These are phyloP conservation scores for Cryptus viduatorius DNA, from an alignment of 2,888 invertebrate species.

Conservation along the genomic window DNA sequence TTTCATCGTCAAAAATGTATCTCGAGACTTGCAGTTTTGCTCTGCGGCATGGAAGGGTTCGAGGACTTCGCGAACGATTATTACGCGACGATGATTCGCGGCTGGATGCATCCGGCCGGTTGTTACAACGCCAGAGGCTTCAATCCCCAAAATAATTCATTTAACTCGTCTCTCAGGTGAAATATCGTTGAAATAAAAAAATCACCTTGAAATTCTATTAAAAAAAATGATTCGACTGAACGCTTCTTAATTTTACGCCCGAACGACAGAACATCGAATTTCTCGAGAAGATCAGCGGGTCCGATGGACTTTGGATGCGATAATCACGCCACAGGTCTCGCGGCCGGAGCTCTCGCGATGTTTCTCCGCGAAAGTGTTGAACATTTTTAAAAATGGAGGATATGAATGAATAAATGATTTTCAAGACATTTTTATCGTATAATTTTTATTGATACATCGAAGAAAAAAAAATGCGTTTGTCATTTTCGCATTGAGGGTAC, in stretches of 20 bases:
- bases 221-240: no score
- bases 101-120: constrained; percentile 83
- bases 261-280: no score
- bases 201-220: neutral
- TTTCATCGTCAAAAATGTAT: no score
- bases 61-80: constrained; percentile 82
- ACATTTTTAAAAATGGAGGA: constrained; percentile 44
- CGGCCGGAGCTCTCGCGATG: constrained; percentile 82
- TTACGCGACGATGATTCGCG: constrained; percentile 81
- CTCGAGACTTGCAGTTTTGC: constrained; percentile 79
- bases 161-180: no score
- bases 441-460: constrained; percentile 12
- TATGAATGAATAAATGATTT: neutral
- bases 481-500: neutral
- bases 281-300: constrained; percentile 73
- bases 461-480: neutral
- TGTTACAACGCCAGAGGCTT: constrained; percentile 80
- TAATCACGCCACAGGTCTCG: constrained; percentile 84
- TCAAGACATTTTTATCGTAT: no score
- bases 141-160: neutral
- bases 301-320: constrained; percentile 83
- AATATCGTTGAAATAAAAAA: neutral
- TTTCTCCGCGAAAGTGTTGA: constrained; percentile 77
- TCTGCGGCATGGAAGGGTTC: constrained; percentile 86
- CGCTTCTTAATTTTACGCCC: neutral